Evolutionary conservation across 2,113 vertebrate species (phyloP).

Genomic region (Vimba vimba): DNA sequence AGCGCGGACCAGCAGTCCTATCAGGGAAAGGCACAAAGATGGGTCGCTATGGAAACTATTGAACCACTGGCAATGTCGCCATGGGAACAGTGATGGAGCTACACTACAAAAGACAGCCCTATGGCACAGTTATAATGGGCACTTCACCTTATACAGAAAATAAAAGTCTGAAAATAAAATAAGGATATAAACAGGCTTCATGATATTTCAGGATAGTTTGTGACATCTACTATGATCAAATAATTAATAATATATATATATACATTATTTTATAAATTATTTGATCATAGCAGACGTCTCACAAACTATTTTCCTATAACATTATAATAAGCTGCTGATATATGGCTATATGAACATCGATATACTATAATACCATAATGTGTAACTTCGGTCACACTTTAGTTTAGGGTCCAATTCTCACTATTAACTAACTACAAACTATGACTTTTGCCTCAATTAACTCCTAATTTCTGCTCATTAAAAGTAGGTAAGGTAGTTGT

Average conservation of each 20-base stretch:
- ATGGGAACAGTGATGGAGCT: constrained; percentile 49
- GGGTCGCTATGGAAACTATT: constrained; percentile 64
- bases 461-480: too few relatives aligned
- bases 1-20: constrained; percentile 99
- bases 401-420: too few relatives aligned
- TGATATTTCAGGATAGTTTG: neutral
- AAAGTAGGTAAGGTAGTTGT: too few relatives aligned
- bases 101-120: neutral
- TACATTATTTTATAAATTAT: neutral
- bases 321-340: neutral
- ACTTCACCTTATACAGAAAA: neutral
- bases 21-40: constrained; percentile 43
- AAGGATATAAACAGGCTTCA: too few relatives aligned
- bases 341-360: neutral
- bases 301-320: neutral
- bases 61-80: constrained; percentile 44
- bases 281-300: neutral
- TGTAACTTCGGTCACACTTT: too few relatives aligned
- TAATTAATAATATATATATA: too few relatives aligned
- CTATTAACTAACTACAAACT: too few relatives aligned
- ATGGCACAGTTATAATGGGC: neutral
- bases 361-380: too few relatives aligned
- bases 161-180: neutral
- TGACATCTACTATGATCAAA: too few relatives aligned
- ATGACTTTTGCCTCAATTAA: too few relatives aligned